These are phyloP conservation scores for Troglohyphantes excavatus DNA, from an alignment of 2,888 invertebrate species.

Conservation along the genomic window DNA sequence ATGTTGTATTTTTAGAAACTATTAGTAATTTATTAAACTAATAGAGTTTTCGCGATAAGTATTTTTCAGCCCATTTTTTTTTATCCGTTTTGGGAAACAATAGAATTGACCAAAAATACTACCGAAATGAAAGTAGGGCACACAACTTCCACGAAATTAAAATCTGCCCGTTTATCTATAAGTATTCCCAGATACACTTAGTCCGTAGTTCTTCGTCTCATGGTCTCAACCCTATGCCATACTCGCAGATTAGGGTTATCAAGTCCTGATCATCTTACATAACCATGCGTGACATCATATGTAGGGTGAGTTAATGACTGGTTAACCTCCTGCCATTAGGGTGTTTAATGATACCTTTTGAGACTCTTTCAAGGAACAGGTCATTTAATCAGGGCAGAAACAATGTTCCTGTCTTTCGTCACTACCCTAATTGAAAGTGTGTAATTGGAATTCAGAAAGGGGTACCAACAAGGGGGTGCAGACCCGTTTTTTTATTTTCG, in stretches of 20 bases:
- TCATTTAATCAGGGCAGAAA: neutral
- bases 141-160: no score
- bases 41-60: no score
- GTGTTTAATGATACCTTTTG: slow-evolving; percentile 20
- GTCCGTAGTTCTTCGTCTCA: neutral
- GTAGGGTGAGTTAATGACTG: neutral
- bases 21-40: no score
- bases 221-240: neutral
- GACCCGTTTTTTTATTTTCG: no score
- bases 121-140: no score
- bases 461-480: no score
- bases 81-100: no score
- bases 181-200: neutral
- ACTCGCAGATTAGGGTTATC: neutral
- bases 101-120: no score
- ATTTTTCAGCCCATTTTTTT: no score
- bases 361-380: neutral
- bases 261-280: neutral
- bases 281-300: slow-evolving; percentile 20
- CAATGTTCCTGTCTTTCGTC: neutral
- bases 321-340: slow-evolving; percentile 19
- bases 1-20: no score
- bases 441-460: no score
- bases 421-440: no score
- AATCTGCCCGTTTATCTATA: neutral